phyloP scores from a whole-genome alignment of 2,888 invertebrate genomes.

The Andricus quercusramuli region DNA sequence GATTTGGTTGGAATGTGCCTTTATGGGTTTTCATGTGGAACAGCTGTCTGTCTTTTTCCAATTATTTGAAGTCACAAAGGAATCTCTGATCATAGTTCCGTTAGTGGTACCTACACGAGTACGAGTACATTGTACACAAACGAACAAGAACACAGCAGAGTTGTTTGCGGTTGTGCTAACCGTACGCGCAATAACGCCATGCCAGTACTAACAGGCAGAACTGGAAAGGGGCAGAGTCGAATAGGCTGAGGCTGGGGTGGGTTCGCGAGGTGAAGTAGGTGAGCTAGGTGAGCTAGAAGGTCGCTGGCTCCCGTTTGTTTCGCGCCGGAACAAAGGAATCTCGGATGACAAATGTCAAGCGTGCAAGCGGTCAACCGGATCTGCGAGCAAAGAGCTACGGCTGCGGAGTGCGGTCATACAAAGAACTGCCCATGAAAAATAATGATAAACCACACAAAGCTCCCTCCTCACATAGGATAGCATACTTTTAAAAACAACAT shows the following conservation, averaged over 20 bases:
- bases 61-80: constrained; percentile 1
- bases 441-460: constrained; percentile 4
- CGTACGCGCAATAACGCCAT: constrained; percentile 43
- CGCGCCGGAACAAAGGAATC: constrained; percentile 71
- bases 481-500: constrained; percentile 3
- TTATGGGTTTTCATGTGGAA: background rate
- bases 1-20: background rate
- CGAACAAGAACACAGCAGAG: background rate
- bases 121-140: background rate
- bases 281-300: constrained; percentile 41
- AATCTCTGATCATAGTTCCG: constrained; percentile 2
- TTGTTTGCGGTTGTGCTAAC: constrained; percentile 45
- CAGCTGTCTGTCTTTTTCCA: background rate
- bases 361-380: constrained; percentile 71
- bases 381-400: constrained; percentile 58
- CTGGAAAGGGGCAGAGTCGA: constrained; percentile 20
- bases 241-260: constrained; percentile 28
- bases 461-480: background rate
- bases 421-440: constrained; percentile 5
- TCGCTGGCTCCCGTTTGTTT: constrained; percentile 63
- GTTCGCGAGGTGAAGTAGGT: constrained; percentile 38
- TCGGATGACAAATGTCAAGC: constrained; percentile 72
- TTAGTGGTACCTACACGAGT: background rate
- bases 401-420: background rate
- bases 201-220: background rate